Evolutionary conservation across 2,113 vertebrate genomes (phyloP).

Genomic region (Cynocephalus volans): DNA sequence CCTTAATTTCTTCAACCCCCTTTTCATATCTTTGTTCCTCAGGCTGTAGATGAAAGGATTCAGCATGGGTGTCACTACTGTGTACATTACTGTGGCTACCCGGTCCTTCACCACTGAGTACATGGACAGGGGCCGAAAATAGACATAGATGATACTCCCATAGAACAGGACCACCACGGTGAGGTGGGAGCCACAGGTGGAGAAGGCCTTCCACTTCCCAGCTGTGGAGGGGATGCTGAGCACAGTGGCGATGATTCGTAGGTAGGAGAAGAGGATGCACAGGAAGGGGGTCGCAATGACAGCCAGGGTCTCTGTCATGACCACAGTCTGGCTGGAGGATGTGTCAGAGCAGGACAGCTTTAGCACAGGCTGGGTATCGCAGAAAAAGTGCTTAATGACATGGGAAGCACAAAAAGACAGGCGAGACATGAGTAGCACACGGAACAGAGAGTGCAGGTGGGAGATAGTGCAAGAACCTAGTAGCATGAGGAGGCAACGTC

Average conservation of each 20-base stretch:
- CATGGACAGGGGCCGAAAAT: constrained; percentile 80
- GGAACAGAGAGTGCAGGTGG: constrained; percentile 73
- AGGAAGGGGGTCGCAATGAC: constrained; percentile 74
- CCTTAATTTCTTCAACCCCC: constrained; percentile 51
- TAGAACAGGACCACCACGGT: constrained; percentile 69
- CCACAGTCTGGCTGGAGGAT: constrained; percentile 60
- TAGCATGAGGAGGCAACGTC: constrained; percentile 46
- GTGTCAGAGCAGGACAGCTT: constrained; percentile 83
- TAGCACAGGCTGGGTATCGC: constrained; percentile 80
- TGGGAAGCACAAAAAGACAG: constrained; percentile 81
- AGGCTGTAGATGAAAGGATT: constrained; percentile 82
- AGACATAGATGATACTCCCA: constrained; percentile 73
- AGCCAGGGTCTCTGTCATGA: constrained; percentile 76
- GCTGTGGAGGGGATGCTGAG: constrained; percentile 73
- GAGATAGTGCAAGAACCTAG: constrained; percentile 72
- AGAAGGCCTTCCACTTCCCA: constrained; percentile 77
- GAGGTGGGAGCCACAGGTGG: constrained; percentile 81
- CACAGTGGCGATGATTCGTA: constrained; percentile 65
- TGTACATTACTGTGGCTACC: constrained; percentile 79
- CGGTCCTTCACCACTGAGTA: constrained; percentile 78
- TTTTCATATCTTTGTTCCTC: constrained; percentile 76
- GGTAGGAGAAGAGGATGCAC: constrained; percentile 80
- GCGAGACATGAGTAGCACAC: constrained; percentile 74
- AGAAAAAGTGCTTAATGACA: constrained; percentile 79
- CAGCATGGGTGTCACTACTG: constrained; percentile 77